Evolutionary conservation across 2,797 vertebrate species (phyloP), one percentile per base, ranked within the genome.

Genomic region (Decapterus maruadsi): DNA sequence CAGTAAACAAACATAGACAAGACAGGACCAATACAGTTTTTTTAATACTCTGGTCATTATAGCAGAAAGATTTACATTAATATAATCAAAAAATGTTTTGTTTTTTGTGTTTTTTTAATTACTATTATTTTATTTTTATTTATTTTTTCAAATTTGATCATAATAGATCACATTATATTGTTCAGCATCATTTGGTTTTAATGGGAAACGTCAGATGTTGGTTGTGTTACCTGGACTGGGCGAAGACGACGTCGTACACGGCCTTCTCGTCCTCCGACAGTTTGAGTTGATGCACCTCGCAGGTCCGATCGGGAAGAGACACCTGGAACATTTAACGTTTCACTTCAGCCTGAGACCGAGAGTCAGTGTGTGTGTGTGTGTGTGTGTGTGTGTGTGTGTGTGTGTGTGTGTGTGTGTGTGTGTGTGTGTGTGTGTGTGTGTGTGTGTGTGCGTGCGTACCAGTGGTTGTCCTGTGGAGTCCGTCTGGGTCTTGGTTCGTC

Each of bases 211-310:
- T 54, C 5, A 16, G 9, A 57, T 2, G 1, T 7, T 48, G 36
- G 17, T 10, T 29, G 8, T 5, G 22, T 74, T 91, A 99, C 98
- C 96, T 97, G 80, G 97, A 99, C 63, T 94, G 96, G 68, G 96
- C 95, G 75, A 98, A 98, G 36, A 99, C 92, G 69, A 98, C 96
- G 3, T 95, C 94, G 29, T 99, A 99, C 46, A 99, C 96, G 0
- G 95, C 89, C 82, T 96, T 92, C 66, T 99, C 98, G 0, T 98
- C 95, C 68, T 92, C 81, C 31, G 96, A 97, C 61, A 99, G 96
- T 76, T 95, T 95, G 71, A 99, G 89, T 4, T 42, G 93, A 86
- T 99, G 97, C 48, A 97, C 57, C 79, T 86, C 87, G 1, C 84
- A 95, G 40, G 76, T 92, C 16, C 96, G 95, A 62, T 93, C 94